A percentile compares a stretch with the other conserved stretches of the same genome.
These are phyloP conservation scores for Peromyscus californicus DNA, from an alignment of 2,113 vertebrate genomes.

Conservation along the genomic window DNA sequence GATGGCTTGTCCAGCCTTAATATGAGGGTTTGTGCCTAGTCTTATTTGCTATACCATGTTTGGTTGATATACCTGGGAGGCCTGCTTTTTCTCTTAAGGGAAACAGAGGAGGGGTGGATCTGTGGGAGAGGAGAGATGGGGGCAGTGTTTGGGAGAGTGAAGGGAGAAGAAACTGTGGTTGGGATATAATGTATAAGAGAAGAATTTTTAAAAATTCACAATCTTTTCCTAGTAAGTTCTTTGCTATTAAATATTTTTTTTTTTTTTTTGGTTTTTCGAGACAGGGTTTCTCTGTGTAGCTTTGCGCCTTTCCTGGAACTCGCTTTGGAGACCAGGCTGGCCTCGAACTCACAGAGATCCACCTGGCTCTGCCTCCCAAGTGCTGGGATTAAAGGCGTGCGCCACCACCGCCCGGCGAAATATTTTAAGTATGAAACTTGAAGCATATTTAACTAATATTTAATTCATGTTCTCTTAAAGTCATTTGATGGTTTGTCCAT, in stretches of 20 bases:
- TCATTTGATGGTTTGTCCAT: slow-evolving; percentile 34
- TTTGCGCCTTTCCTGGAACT: too few species aligned
- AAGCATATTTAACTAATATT: background rate
- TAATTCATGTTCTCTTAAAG: slow-evolving; percentile 23
- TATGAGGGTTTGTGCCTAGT: background rate
- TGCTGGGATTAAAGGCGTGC: too few species aligned
- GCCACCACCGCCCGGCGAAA: too few species aligned
- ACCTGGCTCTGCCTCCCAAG: too few species aligned
- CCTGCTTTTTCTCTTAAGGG: background rate
- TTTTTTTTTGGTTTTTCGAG: too few species aligned
- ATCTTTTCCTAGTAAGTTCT: background rate
- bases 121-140: too few species aligned
- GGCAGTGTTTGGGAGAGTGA: background rate
- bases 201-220: background rate
- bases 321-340: too few species aligned
- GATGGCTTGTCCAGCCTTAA: background rate
- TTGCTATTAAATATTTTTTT: background rate
- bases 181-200: background rate
- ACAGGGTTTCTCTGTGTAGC: too few species aligned
- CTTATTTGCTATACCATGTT: background rate
- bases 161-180: background rate
- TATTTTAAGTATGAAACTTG: background rate
- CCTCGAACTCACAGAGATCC: too few species aligned
- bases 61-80: background rate
- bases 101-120: background rate